Evolutionary conservation across 1,140 invertebrate species (phyloP), one percentile per base, ranked within the genome.

Genomic region (Sinonovacula constricta): DNA sequence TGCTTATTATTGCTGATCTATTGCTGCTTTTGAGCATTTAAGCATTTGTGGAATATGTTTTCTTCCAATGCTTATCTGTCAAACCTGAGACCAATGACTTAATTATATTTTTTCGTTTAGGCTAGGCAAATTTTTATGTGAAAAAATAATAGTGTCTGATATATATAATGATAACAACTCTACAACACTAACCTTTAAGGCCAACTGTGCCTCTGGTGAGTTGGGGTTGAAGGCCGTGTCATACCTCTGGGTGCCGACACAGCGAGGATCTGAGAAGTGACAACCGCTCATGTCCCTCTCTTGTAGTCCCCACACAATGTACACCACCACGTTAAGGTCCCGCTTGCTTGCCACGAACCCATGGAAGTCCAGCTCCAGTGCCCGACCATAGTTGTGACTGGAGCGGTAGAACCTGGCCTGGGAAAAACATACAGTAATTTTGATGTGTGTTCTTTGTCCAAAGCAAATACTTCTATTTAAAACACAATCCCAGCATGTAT

Each of bases 231-330:
- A 87, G 33, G 26, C 22, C 15, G 72, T 63, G 53, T 87, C 86
- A 39, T 57, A 80, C 3, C 57, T 51, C 15, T 69, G 65, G 24
- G 65, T 49, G 0, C 86, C 86, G 0, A 33, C 57, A 59, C 86
- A 87, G n/a, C 80, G 26, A 12, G 75, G 14, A 22, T 83, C 79
- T 2, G 80, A 76, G 53, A 79, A 79, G 54, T 87, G 77, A 45
- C 86, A 87, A 31, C 14, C 26, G 18, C 60, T 66, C 56, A 86
- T 65, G 53, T 87, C 83, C 39, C 77, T 80, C 36, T 84, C 74
- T 53, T 67, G 76, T 3, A 87, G 69, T n/a, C 86, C 86, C 86
- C 86, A 87, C 7, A 80, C 81, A 39, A 87, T 59, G 51, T 72
- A 76, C 18, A 85, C 79, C 10, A 66, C 68, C 0, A 71, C 76